These are phyloP conservation scores for Hypsopygia costalis DNA, from an alignment of 2,888 invertebrate genomes.

Conservation along the genomic window DNA sequence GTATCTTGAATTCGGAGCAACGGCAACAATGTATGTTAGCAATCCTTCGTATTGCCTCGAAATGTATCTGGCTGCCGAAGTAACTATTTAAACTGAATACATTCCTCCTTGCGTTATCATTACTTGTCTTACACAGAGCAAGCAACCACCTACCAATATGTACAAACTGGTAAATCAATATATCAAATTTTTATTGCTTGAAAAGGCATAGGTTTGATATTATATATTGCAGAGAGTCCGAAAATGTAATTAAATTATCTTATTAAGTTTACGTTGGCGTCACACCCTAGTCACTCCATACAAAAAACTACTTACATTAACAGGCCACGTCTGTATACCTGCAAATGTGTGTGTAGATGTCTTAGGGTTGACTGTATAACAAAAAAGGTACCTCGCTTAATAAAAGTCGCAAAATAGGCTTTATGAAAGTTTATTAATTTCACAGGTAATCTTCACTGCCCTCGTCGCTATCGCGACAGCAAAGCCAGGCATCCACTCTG, in stretches of 20 bases:
- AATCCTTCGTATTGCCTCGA: slow-evolving; percentile 50
- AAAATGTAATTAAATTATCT: too few relatives aligned
- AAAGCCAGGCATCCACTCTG: slow-evolving; percentile 63
- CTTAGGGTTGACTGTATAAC: too few relatives aligned
- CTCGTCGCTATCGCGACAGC: slow-evolving; percentile 58
- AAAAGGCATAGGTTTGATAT: too few relatives aligned
- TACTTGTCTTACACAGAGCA: slow-evolving; percentile 27
- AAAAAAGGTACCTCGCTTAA: too few relatives aligned
- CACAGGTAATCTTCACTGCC: slow-evolving; percentile 56
- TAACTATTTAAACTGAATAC: slow-evolving; percentile 52
- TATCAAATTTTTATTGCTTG: too few relatives aligned
- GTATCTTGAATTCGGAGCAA: slow-evolving; percentile 68
- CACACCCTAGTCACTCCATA: too few relatives aligned
- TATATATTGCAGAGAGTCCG: too few relatives aligned
- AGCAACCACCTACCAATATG: slow-evolving; percentile 53
- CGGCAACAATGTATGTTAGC: slow-evolving; percentile 36
- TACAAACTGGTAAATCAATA: slow-evolving; percentile 77
- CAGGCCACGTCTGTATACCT: too few relatives aligned
- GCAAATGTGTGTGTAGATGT: too few relatives aligned
- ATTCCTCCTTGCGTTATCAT: slow-evolving; percentile 35
- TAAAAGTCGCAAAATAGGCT: too few relatives aligned
- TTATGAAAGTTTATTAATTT: slow-evolving; percentile 5
- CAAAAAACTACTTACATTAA: too few relatives aligned
- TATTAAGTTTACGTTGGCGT: too few relatives aligned
- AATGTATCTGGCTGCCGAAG: slow-evolving; percentile 37